Conservation (phyloP, 2,113 vertebrate species). For the Poeciliopsis prolifica region DNA sequence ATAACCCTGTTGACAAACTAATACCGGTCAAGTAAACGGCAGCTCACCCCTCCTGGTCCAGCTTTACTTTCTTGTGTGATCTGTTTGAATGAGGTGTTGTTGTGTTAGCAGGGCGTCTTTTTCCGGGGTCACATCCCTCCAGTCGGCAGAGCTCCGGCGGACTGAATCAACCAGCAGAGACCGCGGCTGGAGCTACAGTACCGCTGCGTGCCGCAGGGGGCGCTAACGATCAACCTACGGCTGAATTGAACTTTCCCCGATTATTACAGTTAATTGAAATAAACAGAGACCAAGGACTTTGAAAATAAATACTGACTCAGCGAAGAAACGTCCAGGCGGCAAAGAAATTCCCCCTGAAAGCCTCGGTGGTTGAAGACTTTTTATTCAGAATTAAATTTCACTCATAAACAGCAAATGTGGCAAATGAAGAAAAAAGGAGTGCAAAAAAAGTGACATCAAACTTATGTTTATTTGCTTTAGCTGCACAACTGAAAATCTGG, state of each 20-base stretch:
- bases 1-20: conserved; percentile 7
- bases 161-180: conserved; percentile 62
- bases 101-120: conserved; percentile 78
- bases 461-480: conserved; percentile 29
- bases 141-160: conserved; percentile 72
- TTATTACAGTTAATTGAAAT: not conserved
- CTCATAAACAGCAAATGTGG: conserved; percentile 13
- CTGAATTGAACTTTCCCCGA: not conserved
- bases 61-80: conserved; percentile 79
- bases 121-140: conserved; percentile 88
- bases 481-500: conserved; percentile 38
- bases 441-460: conserved; percentile 15
- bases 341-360: not conserved
- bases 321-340: not conserved
- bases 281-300: not conserved
- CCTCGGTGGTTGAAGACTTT: conserved; percentile 14
- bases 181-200: conserved; percentile 47
- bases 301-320: not conserved
- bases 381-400: conserved; percentile 25
- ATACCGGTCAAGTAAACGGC: not conserved
- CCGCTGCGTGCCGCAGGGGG: conserved; percentile 53
- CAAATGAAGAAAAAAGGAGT: conserved; percentile 16
- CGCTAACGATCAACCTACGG: conserved; percentile 18
- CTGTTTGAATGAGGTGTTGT: conserved; percentile 81
- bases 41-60: conserved; percentile 84